Conservation (phyloP, 1,140 invertebrate species). For the Danaus plexippus region DNA sequence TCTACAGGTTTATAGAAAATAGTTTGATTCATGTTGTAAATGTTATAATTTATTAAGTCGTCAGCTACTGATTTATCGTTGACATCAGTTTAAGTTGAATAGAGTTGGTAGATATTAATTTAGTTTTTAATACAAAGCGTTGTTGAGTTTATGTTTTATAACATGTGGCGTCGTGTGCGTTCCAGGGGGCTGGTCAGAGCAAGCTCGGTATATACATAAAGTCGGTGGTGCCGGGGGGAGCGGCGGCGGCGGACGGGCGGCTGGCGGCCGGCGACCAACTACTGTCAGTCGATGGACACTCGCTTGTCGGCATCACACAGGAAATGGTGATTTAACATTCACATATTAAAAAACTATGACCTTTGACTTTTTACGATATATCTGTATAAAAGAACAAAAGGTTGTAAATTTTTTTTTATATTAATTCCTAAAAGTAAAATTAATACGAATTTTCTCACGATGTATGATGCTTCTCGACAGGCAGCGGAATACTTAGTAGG, state of each 20-base stretch:
- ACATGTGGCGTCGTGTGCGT: too few relatives aligned
- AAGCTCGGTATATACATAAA: slow-evolving; percentile 98
- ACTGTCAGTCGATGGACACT: slow-evolving; percentile 96
- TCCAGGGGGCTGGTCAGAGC: slow-evolving; percentile 89
- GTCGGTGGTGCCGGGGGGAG: slow-evolving; percentile 95
- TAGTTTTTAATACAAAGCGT: too few relatives aligned
- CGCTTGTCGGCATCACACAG: slow-evolving; percentile 96
- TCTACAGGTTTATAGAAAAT: too few relatives aligned
- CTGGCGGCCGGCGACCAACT: slow-evolving; percentile 98
- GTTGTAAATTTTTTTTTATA: neutral
- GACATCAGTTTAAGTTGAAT: too few relatives aligned
- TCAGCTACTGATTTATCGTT: too few relatives aligned
- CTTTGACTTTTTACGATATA: too few relatives aligned
- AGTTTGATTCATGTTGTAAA: too few relatives aligned
- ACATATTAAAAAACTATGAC: neutral
- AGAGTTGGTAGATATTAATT: too few relatives aligned
- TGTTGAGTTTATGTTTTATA: too few relatives aligned
- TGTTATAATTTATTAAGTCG: too few relatives aligned
- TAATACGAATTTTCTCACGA: neutral
- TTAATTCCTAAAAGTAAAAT: too few relatives aligned
- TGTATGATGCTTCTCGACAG: slow-evolving; percentile 20
- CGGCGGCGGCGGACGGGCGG: slow-evolving; percentile 94
- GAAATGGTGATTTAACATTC: slow-evolving; percentile 73
- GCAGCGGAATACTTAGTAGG: slow-evolving; percentile 96
- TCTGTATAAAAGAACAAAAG: too few relatives aligned